Evolutionary conservation across 2,113 vertebrate genomes (phyloP), one percentile per base, ranked within the genome.

Genomic region (Theristicus caerulescens): DNA sequence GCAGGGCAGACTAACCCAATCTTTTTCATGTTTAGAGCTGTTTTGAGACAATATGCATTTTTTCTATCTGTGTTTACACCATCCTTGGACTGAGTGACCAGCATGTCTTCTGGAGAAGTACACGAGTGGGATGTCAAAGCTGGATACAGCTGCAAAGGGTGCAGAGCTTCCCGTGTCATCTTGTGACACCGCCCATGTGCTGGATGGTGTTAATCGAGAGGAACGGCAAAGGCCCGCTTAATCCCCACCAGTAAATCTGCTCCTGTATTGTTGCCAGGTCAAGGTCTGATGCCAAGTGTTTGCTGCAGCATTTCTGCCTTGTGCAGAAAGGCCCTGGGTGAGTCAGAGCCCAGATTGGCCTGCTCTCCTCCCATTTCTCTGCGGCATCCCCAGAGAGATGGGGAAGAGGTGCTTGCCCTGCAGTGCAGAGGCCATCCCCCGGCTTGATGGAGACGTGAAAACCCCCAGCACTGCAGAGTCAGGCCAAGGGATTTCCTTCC

Each of bases 131-230:
- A 78, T 38, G 34, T 54, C 47, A 91, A 88, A 91, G 38, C 62
- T 88, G 62, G 49, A 46, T 88, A 24, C 74, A 86, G 55, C 70
- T 85, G 76, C 66, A 80, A 64, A 82, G 49, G 11, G 21, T 91
- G 86, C 85, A 88, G 74, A 61, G 54, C 70, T 62, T 59, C 84
- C 42, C 25, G 4, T 73, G 54, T 66, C 86, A 22, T 66, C 83
- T 83, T 86, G 74, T 77, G 93, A 83, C 74, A 90, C 44, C 62
- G 31, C 32, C 36, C 80, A 9, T 82, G 88, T 80, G 70, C 79
- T 72, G 62, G 52, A 34, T 91, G 57, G 80, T 86, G 89, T 76
- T 96, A 95, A 96, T 49, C 47, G 77, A 91, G 80, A 94, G 57
- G 47, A 95, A 91, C 65, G 65, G 86, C 89, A 94, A 78, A 96